Conservation (phyloP, 2,888 invertebrate genomes). For the Meta bourneti region DNA sequence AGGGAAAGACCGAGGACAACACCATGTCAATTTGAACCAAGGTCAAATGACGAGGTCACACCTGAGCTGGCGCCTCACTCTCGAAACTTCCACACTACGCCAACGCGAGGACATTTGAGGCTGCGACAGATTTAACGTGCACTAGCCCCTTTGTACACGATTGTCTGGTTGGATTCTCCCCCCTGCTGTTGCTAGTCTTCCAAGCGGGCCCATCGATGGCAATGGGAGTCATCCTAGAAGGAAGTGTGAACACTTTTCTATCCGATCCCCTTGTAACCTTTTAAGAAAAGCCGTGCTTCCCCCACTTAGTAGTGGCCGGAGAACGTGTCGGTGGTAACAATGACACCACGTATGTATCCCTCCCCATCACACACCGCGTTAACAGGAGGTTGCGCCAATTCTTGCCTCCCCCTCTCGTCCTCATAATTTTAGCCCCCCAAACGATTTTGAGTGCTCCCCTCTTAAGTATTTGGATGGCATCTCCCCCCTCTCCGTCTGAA, state of each 20-base stretch:
- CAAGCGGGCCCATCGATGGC: no score
- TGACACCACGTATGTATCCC: slow-evolving; percentile 64
- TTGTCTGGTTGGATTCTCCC: no score
- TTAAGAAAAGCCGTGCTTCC: slow-evolving; percentile 73
- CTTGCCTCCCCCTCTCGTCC: slow-evolving; percentile 40
- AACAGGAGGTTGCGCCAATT: slow-evolving; percentile 73
- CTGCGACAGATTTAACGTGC: no score
- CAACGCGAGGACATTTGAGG: no score
- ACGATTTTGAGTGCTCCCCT: slow-evolving; percentile 73
- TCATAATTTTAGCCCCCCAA: slow-evolving; percentile 72
- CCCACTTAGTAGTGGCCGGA: slow-evolving; percentile 67
- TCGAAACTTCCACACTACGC: no score
- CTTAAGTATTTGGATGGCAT: slow-evolving; percentile 75
- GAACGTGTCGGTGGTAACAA: slow-evolving; percentile 75
- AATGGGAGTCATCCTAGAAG: slow-evolving; percentile 25
- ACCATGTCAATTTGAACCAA: no score
- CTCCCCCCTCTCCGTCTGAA: slow-evolving; percentile 22
- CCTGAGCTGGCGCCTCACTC: no score
- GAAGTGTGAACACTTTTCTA: slow-evolving; percentile 41
- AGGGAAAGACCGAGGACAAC: no score
- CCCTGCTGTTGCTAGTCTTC: no score
- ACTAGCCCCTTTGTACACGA: no score
- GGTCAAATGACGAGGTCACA: no score
- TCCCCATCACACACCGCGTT: slow-evolving; percentile 46
- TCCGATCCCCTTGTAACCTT: slow-evolving; percentile 72